Percentiles rank a stretch among this genome's conserved stretches.
Evolutionary conservation across 1,140 invertebrate genomes (phyloP).

Genomic region (Acyrthosiphon pisum): DNA sequence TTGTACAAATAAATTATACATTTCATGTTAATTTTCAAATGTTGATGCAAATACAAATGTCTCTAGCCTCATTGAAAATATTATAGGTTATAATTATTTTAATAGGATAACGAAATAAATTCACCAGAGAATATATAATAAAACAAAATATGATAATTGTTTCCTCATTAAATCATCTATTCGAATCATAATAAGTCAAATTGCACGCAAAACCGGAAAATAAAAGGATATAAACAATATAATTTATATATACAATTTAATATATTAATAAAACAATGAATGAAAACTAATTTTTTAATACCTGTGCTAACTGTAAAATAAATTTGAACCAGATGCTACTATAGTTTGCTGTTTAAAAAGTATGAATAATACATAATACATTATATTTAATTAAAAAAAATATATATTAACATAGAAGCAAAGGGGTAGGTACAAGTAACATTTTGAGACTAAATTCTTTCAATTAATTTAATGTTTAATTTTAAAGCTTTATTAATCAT

Average conservation of each 20-base stretch:
- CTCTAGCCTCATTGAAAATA: neutral
- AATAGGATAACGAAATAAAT: conserved; percentile 8
- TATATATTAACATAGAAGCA: neutral
- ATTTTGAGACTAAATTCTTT: neutral
- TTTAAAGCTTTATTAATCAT: neutral
- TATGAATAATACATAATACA: neutral
- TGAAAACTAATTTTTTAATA: neutral
- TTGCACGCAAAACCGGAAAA: neutral
- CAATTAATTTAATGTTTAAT: neutral
- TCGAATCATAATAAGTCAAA: neutral
- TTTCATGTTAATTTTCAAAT: neutral
- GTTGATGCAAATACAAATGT: neutral
- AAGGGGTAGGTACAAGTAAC: neutral
- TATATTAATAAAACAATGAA: neutral
- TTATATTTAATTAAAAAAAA: neutral
- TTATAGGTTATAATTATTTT: neutral
- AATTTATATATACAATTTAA: neutral
- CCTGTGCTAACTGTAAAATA: neutral
- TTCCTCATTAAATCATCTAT: neutral
- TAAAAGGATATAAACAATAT: neutral
- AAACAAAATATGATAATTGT: neutral
- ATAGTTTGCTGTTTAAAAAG: neutral
- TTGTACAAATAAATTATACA: neutral
- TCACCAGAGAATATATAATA: neutral
- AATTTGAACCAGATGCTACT: neutral